A percentile compares a stretch with the other conserved stretches of the same genome.
These are phyloP conservation scores for Galemys pyrenaicus DNA, from an alignment of 2,113 vertebrate genomes.

Conservation along the genomic window DNA sequence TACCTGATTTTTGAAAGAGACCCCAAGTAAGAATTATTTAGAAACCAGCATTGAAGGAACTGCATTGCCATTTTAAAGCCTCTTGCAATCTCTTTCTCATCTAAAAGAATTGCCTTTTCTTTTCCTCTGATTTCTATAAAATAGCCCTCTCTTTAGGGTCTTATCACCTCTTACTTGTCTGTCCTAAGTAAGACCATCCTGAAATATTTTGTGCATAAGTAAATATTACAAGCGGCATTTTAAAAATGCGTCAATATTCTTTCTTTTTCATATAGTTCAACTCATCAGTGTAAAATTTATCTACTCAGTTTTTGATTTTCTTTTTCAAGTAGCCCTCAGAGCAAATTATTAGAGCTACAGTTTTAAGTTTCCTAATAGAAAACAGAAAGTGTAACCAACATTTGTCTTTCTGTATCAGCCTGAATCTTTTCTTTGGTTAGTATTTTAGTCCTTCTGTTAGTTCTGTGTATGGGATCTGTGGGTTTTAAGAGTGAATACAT, in stretches of 20 bases:
- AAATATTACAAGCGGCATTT: not conserved
- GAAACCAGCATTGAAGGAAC: not conserved
- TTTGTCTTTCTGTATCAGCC: not conserved
- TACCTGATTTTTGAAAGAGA: not conserved
- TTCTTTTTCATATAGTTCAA: not conserved
- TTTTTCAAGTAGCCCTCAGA: not conserved
- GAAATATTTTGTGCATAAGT: not conserved
- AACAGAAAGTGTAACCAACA: not conserved
- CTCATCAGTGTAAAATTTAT: not conserved
- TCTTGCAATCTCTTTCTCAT: not conserved
- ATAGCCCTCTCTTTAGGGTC: not conserved
- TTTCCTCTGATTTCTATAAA: not conserved
- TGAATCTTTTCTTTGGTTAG: constrained; percentile 28
- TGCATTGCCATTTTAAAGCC: not conserved
- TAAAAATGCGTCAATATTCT: not conserved
- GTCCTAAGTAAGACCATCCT: not conserved
- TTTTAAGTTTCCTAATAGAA: constrained; percentile 3
- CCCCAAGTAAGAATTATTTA: not conserved
- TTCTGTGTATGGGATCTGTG: constrained; percentile 25
- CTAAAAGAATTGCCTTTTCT: not conserved
- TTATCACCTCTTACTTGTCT: not conserved
- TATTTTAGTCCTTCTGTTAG: constrained; percentile 14
- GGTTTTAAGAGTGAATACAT: constrained; percentile 24
- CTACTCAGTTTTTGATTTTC: not conserved
- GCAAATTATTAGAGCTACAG: not conserved